Evolutionary conservation across 2,888 invertebrate genomes (phyloP).

Genomic region (Cerastis rubricosa): DNA sequence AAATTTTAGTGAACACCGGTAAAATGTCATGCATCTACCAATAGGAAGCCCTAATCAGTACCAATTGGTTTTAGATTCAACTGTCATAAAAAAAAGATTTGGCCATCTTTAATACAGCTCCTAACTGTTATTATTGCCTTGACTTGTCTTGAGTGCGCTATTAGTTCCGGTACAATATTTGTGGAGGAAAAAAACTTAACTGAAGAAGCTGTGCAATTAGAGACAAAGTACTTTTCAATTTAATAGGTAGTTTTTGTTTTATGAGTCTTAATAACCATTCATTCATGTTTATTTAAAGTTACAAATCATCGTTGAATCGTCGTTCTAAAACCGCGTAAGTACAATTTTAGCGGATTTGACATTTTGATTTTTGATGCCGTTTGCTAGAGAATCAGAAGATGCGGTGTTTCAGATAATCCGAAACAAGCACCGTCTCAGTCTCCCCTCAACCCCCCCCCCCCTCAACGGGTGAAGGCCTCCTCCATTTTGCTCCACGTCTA

Average conservation of each 20-base stretch:
- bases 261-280: neutral
- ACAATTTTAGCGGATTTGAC: too few relatives aligned
- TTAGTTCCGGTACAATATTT: neutral
- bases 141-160: conserved; percentile 1
- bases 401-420: too few relatives aligned
- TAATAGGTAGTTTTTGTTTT: neutral
- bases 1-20: neutral
- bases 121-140: neutral
- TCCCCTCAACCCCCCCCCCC: too few relatives aligned
- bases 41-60: neutral
- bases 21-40: too few relatives aligned
- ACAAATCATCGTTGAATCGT: neutral
- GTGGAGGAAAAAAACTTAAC: neutral
- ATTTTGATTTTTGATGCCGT: too few relatives aligned
- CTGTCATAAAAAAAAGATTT: neutral
- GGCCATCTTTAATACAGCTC: neutral
- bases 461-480: too few relatives aligned
- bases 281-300: neutral
- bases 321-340: too few relatives aligned
- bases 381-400: too few relatives aligned
- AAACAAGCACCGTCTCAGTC: too few relatives aligned
- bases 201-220: neutral
- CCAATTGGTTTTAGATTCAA: neutral
- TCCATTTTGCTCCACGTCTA: too few relatives aligned
- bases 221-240: neutral